These are phyloP conservation scores for Vesta saturnalis DNA, from an alignment of 2,888 invertebrate species.

Conservation along the genomic window DNA sequence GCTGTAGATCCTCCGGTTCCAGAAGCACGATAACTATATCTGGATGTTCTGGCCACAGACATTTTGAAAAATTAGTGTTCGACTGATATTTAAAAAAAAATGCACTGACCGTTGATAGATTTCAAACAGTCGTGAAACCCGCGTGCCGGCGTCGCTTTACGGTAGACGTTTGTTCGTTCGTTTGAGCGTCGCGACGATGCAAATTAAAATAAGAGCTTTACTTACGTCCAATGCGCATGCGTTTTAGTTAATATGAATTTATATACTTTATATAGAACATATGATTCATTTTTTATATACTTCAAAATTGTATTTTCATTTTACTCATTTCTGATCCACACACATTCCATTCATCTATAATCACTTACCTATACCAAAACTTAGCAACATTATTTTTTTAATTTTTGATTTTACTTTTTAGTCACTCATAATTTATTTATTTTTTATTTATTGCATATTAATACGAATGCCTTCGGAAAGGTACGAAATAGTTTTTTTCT, in stretches of 20 bases:
- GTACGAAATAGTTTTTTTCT: conserved; percentile 25
- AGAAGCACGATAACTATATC: conserved; percentile 91
- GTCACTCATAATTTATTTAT: neutral
- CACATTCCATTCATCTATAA: neutral
- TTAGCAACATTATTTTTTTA: conserved; percentile 6
- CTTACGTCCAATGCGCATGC: conserved; percentile 48
- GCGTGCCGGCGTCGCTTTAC: conserved; percentile 68
- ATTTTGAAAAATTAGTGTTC: conserved; percentile 37
- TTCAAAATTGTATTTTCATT: conserved; percentile 50
- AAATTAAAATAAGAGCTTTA: conserved; percentile 54
- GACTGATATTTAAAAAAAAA: conserved; percentile 31
- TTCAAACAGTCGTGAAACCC: conserved; percentile 58
- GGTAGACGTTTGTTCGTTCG: conserved; percentile 70
- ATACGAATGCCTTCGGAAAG: conserved; percentile 18
- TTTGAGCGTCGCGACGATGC: conserved; percentile 65
- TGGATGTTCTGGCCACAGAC: conserved; percentile 77
- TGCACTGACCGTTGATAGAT: conserved; percentile 60
- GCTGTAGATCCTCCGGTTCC: conserved; percentile 76
- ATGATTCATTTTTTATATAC: conserved; percentile 50
- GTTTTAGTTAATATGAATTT: conserved; percentile 38
- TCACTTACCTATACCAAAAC: neutral
- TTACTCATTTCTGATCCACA: conserved; percentile 23
- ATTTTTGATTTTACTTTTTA: conserved; percentile 7
- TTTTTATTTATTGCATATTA: neutral
- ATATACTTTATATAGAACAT: conserved; percentile 25